Evolutionary conservation across 2,113 vertebrate species (phyloP).

Genomic region (Pogonocichla stellata): DNA sequence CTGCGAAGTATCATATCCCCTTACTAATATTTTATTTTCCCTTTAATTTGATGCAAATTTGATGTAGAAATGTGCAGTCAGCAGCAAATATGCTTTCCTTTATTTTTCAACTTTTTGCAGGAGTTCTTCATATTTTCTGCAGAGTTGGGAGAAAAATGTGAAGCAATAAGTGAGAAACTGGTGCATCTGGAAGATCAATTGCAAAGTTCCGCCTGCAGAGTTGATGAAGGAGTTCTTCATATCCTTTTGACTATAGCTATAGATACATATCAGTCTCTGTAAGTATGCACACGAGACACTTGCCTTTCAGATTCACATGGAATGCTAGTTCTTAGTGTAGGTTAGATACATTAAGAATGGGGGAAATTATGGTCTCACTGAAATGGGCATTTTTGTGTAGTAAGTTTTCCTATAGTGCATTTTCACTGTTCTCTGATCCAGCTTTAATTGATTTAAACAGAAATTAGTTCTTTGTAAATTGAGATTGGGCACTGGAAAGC

Average conservation of each 20-base stretch:
- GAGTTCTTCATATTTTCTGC: conserved; percentile 61
- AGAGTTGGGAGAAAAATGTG: conserved; percentile 70
- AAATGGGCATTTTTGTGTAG: not conserved
- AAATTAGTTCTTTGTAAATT: not conserved
- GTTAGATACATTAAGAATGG: not conserved
- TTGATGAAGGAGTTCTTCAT: conserved; percentile 83
- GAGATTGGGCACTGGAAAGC: not conserved
- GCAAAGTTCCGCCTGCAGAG: conserved; percentile 75
- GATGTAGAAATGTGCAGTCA: not conserved
- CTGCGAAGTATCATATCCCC: not conserved
- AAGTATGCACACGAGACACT: not conserved
- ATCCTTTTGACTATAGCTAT: conserved; percentile 78
- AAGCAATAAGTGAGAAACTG: conserved; percentile 78
- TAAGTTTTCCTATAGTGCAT: not conserved
- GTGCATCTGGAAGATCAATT: conserved; percentile 85
- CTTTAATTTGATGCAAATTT: conserved; percentile 3
- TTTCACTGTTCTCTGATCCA: not conserved
- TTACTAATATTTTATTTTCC: conserved; percentile 16
- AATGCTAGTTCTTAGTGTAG: not conserved
- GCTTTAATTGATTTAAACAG: not conserved
- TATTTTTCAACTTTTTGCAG: conserved; percentile 50
- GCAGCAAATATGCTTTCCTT: not conserved
- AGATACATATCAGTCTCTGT: not conserved
- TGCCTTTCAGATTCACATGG: not conserved
- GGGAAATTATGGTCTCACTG: not conserved